phyloP scores from a whole-genome alignment of 1,140 invertebrate genomes.

The Papilio aristodemus region DNA sequence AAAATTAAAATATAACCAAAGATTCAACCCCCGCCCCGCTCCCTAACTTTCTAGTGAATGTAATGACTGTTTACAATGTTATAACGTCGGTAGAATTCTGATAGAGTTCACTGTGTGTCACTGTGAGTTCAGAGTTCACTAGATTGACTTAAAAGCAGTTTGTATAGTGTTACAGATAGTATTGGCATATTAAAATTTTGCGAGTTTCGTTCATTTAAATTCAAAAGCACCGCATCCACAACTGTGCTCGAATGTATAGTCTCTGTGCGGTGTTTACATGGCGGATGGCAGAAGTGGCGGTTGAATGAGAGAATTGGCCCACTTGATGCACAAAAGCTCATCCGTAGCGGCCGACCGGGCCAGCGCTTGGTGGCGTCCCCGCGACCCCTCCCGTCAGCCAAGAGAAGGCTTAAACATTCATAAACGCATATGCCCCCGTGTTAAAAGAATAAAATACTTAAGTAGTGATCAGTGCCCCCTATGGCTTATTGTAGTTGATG shows the following conservation, averaged over 20 bases:
- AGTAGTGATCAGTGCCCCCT: neutral
- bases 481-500: neutral
- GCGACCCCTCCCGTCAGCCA: neutral
- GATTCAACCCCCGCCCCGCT: too few species aligned
- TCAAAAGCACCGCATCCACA: slow-evolving; percentile 49
- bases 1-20: too few species aligned
- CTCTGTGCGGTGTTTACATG: slow-evolving; percentile 61
- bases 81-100: too few species aligned
- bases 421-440: slow-evolving; percentile 13
- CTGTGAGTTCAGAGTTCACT: too few species aligned
- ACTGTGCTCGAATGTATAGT: slow-evolving; percentile 1
- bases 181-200: too few species aligned
- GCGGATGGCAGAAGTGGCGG: slow-evolving; percentile 61
- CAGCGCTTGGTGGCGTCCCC: neutral
- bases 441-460: neutral
- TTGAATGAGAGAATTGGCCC: slow-evolving; percentile 74
- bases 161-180: too few species aligned
- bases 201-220: neutral
- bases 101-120: too few species aligned
- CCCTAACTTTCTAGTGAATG: too few species aligned
- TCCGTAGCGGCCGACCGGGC: slow-evolving; percentile 36
- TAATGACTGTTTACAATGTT: too few species aligned
- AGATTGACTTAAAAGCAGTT: too few species aligned
- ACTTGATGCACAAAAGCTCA: slow-evolving; percentile 62
- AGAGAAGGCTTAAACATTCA: slow-evolving; percentile 5